Percentiles rank a stretch among this genome's conserved stretches.
These are phyloP conservation scores for Acronicta aceris DNA, from an alignment of 2,888 invertebrate species.

Conservation along the genomic window DNA sequence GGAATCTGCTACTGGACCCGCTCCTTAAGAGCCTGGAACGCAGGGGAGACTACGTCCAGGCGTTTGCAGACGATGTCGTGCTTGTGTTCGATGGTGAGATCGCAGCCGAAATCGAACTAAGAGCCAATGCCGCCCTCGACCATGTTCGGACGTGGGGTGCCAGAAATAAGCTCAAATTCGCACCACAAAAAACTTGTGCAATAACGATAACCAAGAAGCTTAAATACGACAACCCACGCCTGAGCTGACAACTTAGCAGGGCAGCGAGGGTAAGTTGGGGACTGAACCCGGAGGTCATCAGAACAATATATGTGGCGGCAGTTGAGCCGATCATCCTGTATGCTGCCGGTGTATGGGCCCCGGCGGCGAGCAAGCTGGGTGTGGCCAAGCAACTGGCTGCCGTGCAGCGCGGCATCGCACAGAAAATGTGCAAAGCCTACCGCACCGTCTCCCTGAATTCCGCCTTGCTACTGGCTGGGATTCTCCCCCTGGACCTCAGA, in stretches of 20 bases:
- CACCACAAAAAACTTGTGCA: not conserved
- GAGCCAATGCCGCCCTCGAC: not conserved
- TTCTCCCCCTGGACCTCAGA: not conserved
- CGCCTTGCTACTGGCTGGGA: not conserved
- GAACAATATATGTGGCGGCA: not conserved
- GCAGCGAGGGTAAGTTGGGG: conserved; percentile 8
- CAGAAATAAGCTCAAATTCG: not conserved
- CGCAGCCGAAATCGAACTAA: not conserved
- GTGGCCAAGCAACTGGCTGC: not conserved
- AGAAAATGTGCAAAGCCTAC: conserved; percentile 1
- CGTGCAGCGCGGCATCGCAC: not conserved
- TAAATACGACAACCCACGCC: not conserved
- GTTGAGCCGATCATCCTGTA: conserved; percentile 3
- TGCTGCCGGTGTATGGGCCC: conserved; percentile 8
- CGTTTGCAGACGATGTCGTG: not conserved
- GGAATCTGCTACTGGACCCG: not conserved
- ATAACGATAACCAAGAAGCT: not conserved
- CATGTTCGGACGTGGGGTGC: conserved; percentile 2
- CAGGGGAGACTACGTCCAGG: not conserved
- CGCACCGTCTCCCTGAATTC: conserved; percentile 3
- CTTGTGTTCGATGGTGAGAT: not conserved
- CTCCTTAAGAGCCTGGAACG: not conserved
- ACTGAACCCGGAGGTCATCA: not conserved
- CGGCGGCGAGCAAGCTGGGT: conserved; percentile 3
- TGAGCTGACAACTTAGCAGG: not conserved